A percentile compares a stretch with the other conserved stretches of the same genome.
These are phyloP conservation scores for Cygnus buccinator DNA, from an alignment of 2,113 vertebrate species.

Conservation along the genomic window DNA sequence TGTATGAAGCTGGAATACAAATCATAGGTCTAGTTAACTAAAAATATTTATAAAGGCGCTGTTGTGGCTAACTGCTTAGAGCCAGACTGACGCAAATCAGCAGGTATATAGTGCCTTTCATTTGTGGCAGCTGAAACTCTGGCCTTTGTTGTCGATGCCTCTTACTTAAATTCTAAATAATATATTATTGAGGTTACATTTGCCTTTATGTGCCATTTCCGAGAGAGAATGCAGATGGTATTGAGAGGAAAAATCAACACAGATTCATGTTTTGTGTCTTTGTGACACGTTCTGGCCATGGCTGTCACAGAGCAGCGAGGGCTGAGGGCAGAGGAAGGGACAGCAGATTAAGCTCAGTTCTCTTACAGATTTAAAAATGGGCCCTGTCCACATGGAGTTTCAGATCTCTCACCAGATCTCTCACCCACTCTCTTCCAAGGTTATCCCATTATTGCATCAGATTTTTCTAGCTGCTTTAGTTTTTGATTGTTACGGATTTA, in stretches of 20 bases:
- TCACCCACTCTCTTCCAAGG: background rate
- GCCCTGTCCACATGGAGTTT: background rate
- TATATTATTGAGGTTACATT: background rate
- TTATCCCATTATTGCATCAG: background rate
- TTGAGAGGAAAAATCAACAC: slow-evolving; percentile 29
- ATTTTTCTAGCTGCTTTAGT: background rate
- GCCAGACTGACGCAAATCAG: background rate
- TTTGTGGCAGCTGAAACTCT: background rate
- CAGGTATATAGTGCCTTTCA: background rate
- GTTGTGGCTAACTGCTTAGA: background rate
- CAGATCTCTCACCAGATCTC: background rate
- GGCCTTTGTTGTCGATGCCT: background rate
- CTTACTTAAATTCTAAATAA: background rate
- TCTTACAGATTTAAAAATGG: background rate
- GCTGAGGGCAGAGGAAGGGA: background rate
- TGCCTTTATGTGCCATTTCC: background rate
- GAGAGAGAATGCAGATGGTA: background rate
- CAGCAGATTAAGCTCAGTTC: background rate
- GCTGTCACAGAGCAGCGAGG: background rate
- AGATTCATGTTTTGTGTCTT: background rate
- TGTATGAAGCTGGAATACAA: background rate
- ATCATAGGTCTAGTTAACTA: background rate
- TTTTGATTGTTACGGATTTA: background rate
- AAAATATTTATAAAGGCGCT: background rate
- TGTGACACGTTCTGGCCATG: background rate